Base-by-base conservation (phyloP, 2,888 invertebrate genomes). In the Lasius platythorax region DNA sequence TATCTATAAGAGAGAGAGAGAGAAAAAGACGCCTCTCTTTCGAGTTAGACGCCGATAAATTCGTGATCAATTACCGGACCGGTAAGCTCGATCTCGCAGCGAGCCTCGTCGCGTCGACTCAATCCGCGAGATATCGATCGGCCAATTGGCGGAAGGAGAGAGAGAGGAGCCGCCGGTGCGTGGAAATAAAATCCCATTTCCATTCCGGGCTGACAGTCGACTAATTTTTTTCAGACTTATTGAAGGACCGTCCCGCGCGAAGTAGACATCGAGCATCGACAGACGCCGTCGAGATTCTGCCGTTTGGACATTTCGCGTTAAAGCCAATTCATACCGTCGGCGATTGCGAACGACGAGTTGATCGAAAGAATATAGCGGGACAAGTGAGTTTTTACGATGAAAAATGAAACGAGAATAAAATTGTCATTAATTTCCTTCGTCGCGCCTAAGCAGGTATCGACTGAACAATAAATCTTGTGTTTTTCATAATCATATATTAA, bases 51-150 rank as follows among this genome's bases (percentile, higher is more conserved):
- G 82, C 56, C 66, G 79, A 82, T 81, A 81, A 85, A 84, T 76
- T 79, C 82, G 68, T 78, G 87, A 89, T 89, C 86, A 86, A 82
- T 83, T 88, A 83, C 81, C 53, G 56, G 15, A 78, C 85, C 79
- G 43, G 79, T 23, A 79, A 79, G 74, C 74, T 81, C 79, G 79
- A 81, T 81, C 75, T 73, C 82, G 64, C 82, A 82, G 78, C 64
- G 78, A 64, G 79, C 61, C 68, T 70, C 76, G 70, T 46, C 46
- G 73, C 50, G 78, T 64, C 78, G 53, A 82, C 50, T 82, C 78
- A 82, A 82, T 82, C 82, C 78, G 64, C 50, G 82, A 82, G 82
- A 76, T 74, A 76, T 78, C 78, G 82, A 76, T 76, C 82, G 64
- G 82, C 82, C 82, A 82, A 76, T 76, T 82, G 82, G 82, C 75